phyloP scores from a whole-genome alignment of 2,888 invertebrate genomes.

The Steinernema scapterisci region DNA sequence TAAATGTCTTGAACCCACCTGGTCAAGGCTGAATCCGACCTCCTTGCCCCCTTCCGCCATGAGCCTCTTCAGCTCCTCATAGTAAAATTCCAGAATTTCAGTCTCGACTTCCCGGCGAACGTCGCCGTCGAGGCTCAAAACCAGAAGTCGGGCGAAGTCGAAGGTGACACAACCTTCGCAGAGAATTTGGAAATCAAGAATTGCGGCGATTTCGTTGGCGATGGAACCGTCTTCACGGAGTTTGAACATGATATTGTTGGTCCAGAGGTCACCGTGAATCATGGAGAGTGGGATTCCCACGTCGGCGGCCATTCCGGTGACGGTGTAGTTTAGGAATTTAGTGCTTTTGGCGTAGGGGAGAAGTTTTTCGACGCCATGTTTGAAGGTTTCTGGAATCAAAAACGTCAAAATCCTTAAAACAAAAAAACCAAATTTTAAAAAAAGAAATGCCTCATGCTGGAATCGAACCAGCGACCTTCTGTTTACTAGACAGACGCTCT shows the following conservation, averaged over 20 bases:
- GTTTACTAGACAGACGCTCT: constrained; percentile 65
- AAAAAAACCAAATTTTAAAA: too few species aligned
- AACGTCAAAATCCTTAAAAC: background rate
- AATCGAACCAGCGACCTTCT: constrained; percentile 64
- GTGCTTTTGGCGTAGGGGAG: background rate
- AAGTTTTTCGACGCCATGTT: background rate
- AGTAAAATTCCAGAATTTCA: constrained; percentile 10
- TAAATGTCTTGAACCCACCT: background rate
- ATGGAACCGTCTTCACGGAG: constrained; percentile 25
- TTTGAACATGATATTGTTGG: constrained; percentile 30
- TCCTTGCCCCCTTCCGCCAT: background rate
- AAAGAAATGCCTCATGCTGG: constrained; percentile 54
- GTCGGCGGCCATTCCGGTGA: background rate
- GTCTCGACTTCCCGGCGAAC: background rate
- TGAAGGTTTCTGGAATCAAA: constrained; percentile 4
- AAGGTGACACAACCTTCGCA: constrained; percentile 26
- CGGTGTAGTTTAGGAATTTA: background rate
- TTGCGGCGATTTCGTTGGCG: background rate
- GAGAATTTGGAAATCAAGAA: constrained; percentile 32
- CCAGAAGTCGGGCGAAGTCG: background rate
- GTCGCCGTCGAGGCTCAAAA: constrained; percentile 13
- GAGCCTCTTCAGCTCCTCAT: background rate
- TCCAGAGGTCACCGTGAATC: constrained; percentile 32
- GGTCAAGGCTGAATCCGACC: background rate
- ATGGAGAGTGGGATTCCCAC: background rate